These are phyloP conservation scores for Schizopygopsis malacanthus DNA, from an alignment of 2,797 vertebrate genomes.

Conservation along the genomic window DNA sequence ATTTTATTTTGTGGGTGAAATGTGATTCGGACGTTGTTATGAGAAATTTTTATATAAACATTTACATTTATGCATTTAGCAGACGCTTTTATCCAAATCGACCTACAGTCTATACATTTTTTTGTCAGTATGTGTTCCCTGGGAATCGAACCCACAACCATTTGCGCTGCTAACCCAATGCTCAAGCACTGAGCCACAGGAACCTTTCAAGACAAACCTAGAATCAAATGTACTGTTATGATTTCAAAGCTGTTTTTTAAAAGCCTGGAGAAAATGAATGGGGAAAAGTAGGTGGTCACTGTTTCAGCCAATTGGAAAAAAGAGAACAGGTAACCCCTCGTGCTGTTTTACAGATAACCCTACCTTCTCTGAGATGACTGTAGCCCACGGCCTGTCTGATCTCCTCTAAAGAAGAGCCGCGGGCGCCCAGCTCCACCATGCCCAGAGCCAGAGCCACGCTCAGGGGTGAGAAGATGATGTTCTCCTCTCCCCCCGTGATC, in stretches of 20 bases:
- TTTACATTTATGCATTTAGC: too few species aligned
- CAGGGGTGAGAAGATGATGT: conserved; percentile 94
- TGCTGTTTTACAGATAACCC: conserved; percentile 37
- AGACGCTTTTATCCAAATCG: too few species aligned
- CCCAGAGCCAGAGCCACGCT: conserved; percentile 89
- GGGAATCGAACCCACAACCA: too few species aligned
- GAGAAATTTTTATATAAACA: too few species aligned
- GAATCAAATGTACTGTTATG: background rate
- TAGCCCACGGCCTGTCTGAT: conserved; percentile 90
- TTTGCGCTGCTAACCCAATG: too few species aligned
- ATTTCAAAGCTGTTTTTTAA: background rate
- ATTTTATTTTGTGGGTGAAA: background rate
- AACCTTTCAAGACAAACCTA: background rate
- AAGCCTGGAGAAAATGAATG: background rate
- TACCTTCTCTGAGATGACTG: conserved; percentile 87
- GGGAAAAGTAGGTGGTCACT: background rate
- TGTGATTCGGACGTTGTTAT: too few species aligned
- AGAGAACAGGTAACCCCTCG: background rate
- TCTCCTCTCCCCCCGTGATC: conserved; percentile 86
- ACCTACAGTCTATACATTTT: too few species aligned
- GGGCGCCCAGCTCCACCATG: conserved; percentile 93
- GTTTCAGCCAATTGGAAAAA: background rate
- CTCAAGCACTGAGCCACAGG: too few species aligned
- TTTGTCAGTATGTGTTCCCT: too few species aligned
- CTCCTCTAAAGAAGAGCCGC: conserved; percentile 88